A percentile compares a stretch with the other conserved stretches of the same genome.
Evolutionary conservation across 2,113 vertebrate genomes (phyloP).

Genomic region (Sarotherodon lohbergeri): DNA sequence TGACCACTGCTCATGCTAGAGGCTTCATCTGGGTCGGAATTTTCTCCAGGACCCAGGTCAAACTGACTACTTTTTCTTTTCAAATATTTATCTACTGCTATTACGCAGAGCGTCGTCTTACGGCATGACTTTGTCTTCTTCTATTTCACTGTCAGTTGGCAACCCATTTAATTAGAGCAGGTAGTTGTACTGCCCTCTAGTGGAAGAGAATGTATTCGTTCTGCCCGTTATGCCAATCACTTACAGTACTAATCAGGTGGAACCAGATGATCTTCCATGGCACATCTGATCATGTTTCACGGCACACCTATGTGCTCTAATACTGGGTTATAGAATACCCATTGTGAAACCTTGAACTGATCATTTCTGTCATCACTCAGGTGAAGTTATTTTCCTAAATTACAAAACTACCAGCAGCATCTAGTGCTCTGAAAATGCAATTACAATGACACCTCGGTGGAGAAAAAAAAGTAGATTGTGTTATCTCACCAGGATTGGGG

Average conservation of each 20-base stretch:
- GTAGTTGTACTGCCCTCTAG: neutral
- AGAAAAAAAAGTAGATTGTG: neutral
- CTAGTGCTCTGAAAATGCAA: neutral
- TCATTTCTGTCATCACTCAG: neutral
- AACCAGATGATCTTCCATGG: neutral
- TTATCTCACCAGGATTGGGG: neutral
- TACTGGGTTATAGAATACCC: neutral
- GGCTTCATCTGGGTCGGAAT: neutral
- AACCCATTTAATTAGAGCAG: neutral
- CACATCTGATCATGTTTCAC: neutral
- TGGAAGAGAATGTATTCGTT: neutral
- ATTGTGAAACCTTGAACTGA: neutral
- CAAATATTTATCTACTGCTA: neutral
- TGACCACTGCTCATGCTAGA: neutral
- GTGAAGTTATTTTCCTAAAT: neutral
- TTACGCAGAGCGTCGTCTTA: fast-evolving
- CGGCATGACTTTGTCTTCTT: neutral
- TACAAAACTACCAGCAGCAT: neutral
- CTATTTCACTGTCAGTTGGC: too few relatives aligned
- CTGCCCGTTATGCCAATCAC: fast-evolving
- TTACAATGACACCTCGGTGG: neutral
- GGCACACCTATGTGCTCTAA: neutral
- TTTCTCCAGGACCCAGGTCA: neutral
- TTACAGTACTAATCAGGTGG: neutral
- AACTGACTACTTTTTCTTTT: neutral